phyloP scores from a whole-genome alignment of 2,888 invertebrate species.

The Ethmia dodecea region DNA sequence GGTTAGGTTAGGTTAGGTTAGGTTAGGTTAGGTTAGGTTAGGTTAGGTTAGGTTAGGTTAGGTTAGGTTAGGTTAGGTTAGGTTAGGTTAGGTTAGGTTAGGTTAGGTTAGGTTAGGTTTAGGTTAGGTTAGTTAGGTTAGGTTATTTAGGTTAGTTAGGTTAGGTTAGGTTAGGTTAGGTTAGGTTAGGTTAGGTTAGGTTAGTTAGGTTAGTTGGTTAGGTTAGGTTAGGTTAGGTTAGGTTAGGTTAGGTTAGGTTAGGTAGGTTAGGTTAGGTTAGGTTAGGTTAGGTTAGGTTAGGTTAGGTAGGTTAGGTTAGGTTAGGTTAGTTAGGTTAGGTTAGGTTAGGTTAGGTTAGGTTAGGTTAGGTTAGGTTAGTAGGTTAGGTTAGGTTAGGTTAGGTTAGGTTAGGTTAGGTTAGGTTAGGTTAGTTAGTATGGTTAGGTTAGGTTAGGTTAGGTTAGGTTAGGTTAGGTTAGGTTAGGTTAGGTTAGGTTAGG shows the following conservation, averaged over 20 bases:
- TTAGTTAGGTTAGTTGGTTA: conserved; percentile 14
- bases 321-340: conserved; percentile 15
- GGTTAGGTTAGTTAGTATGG: not conserved
- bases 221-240: conserved; percentile 14
- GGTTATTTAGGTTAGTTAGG: conserved; percentile 1
- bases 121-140: not conserved
- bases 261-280: too few relatives aligned
- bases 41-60: conserved; percentile 2
- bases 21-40: not conserved
- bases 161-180: conserved; percentile 4
- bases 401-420: not conserved
- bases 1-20: not conserved
- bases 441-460: conserved; percentile 8
- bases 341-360: conserved; percentile 17
- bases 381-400: too few relatives aligned
- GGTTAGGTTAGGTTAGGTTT: conserved; percentile 1
- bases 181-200: conserved; percentile 13
- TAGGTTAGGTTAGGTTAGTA: conserved; percentile 15
- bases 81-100: conserved; percentile 2
- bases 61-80: conserved; percentile 5
- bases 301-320: too few relatives aligned
- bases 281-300: too few relatives aligned
- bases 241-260: conserved; percentile 15
- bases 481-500: conserved; percentile 14
- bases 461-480: conserved; percentile 8